phyloP scores from a whole-genome alignment of 2,888 invertebrate species.

The Drosophila nr. medialis region DNA sequence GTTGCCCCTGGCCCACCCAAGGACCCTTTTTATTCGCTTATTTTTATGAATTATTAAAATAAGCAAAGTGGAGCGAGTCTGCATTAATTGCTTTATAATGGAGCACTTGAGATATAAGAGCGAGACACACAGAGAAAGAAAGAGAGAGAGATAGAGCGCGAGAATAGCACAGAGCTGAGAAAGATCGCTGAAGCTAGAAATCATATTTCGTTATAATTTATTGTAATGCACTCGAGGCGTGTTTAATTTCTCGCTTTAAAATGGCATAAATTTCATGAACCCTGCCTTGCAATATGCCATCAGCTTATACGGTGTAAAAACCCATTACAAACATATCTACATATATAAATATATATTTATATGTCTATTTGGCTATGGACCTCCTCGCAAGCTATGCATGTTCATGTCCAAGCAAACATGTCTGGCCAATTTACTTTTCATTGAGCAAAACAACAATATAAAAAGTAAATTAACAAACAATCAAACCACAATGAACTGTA shows the following conservation, averaged over 20 bases:
- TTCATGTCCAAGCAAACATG: constrained; percentile 60
- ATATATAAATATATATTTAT: constrained; percentile 20
- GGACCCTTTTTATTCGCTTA: constrained; percentile 71
- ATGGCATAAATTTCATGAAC: constrained; percentile 76
- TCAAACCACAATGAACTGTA: constrained; percentile 53
- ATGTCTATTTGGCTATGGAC: constrained; percentile 45
- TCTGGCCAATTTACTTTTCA: constrained; percentile 74
- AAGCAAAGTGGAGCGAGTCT: constrained; percentile 60
- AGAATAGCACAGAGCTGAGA: constrained; percentile 10
- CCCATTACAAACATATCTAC: constrained; percentile 20
- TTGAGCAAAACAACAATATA: constrained; percentile 53
- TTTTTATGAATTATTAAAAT: constrained; percentile 78
- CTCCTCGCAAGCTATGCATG: constrained; percentile 52
- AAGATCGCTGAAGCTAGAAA: constrained; percentile 18
- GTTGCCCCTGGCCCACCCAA: constrained; percentile 60
- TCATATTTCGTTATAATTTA: constrained; percentile 79
- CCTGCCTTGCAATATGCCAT: constrained; percentile 45
- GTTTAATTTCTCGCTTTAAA: constrained; percentile 81
- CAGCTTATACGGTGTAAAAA: constrained; percentile 64
- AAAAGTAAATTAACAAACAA: constrained; percentile 14
- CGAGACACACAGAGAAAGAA: constrained; percentile 2
- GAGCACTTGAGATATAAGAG: constrained; percentile 31
- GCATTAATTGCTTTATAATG: constrained; percentile 80
- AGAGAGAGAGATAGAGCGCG: not conserved
- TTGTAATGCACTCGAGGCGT: constrained; percentile 79